These are phyloP conservation scores for Phataginus tetradactyla DNA, from an alignment of 2,797 vertebrate genomes.

Conservation along the genomic window DNA sequence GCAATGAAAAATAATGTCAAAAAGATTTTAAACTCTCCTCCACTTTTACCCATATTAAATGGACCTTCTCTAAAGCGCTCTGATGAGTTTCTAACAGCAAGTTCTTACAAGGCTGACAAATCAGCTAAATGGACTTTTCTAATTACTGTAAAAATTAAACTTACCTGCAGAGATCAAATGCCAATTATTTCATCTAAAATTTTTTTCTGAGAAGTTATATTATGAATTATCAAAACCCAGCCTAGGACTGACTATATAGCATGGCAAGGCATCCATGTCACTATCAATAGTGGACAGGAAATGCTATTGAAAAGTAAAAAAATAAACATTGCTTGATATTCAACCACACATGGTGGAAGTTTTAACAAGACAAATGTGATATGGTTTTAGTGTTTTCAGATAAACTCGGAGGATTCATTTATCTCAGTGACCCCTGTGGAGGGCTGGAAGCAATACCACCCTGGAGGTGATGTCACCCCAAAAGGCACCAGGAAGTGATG, in stretches of 20 bases:
- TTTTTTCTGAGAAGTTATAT: constrained; percentile 49
- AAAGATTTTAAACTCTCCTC: constrained; percentile 52
- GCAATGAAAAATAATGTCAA: constrained; percentile 44
- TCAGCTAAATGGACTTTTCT: constrained; percentile 66
- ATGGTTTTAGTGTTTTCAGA: constrained; percentile 5
- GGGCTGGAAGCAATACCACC: too few relatives aligned
- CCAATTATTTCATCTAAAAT: constrained; percentile 65
- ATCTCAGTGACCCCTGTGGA: background rate
- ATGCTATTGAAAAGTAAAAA: constrained; percentile 28
- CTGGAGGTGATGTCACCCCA: too few relatives aligned
- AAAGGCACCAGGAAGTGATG: too few relatives aligned
- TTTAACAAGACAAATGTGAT: background rate
- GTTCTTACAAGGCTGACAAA: constrained; percentile 61
- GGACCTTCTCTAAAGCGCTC: constrained; percentile 25
- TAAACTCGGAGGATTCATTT: background rate
- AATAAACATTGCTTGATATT: background rate
- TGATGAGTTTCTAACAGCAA: constrained; percentile 51
- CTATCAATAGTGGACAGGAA: background rate
- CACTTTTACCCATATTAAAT: constrained; percentile 35
- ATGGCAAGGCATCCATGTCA: background rate
- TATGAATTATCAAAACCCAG: constrained; percentile 25
- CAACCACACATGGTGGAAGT: background rate
- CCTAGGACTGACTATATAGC: constrained; percentile 9
- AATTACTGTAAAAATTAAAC: constrained; percentile 73
- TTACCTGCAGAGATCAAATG: constrained; percentile 58